Conservation (phyloP, 2,888 invertebrate species). For the Nemoura dubitans region DNA sequence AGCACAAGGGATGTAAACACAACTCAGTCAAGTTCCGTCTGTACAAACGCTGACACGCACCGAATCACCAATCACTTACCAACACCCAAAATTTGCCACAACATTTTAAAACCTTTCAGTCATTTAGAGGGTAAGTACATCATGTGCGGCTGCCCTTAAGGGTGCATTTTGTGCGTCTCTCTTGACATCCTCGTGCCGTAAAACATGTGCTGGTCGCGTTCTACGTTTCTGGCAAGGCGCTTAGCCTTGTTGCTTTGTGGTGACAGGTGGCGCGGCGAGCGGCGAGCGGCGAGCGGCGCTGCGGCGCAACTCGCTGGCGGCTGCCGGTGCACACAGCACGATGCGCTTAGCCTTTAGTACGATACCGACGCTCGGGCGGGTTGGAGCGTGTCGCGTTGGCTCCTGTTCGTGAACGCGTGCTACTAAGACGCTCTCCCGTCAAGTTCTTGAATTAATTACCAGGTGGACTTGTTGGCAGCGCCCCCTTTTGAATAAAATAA, state of each 20-base stretch:
- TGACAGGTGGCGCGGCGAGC: neutral
- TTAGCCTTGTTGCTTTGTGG: neutral
- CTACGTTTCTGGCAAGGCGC: neutral
- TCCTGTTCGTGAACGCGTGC: neutral
- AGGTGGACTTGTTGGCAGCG: conserved; percentile 15
- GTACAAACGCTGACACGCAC: no score
- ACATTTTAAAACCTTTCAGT: no score
- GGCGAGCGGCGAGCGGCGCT: neutral
- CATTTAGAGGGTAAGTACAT: no score
- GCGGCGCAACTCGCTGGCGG: neutral
- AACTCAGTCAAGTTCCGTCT: no score
- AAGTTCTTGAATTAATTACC: conserved; percentile 31
- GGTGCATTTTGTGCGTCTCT: no score
- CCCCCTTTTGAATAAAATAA: conserved; percentile 10
- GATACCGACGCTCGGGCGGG: neutral
- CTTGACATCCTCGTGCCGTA: no score
- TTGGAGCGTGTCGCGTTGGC: neutral
- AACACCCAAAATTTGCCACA: no score
- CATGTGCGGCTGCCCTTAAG: no score
- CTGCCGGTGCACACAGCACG: neutral
- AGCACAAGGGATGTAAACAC: no score
- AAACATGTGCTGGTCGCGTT: no score
- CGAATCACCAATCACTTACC: no score
- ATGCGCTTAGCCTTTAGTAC: conserved; percentile 21
- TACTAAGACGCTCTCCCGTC: neutral